Evolutionary conservation across 2,888 invertebrate genomes (phyloP).

Genomic region (Hoplodrina ambigua): DNA sequence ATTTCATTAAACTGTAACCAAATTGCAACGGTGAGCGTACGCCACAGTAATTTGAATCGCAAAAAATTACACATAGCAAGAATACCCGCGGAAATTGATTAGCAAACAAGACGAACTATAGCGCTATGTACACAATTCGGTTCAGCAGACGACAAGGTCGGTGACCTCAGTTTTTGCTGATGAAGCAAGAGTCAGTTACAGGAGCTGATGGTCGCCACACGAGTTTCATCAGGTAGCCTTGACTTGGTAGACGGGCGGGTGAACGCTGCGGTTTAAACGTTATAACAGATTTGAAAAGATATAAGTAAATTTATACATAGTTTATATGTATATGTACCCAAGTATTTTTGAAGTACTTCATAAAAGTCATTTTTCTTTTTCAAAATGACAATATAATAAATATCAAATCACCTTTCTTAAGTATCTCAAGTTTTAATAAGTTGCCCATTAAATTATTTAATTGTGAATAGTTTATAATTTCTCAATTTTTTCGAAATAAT

Average conservation of each 20-base stretch:
- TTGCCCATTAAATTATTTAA: too few relatives aligned
- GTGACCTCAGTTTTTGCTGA: constrained; percentile 60
- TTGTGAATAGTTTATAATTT: too few relatives aligned
- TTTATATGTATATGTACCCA: too few relatives aligned
- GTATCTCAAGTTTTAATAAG: too few relatives aligned
- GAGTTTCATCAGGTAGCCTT: constrained; percentile 72
- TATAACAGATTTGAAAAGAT: too few relatives aligned
- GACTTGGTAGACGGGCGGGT: constrained; percentile 62
- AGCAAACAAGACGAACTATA: constrained; percentile 27
- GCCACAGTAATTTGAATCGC: constrained; percentile 17
- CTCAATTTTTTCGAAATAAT: too few relatives aligned
- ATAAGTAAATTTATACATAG: too few relatives aligned
- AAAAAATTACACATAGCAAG: constrained; percentile 33
- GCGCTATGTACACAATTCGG: constrained; percentile 51
- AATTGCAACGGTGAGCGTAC: neutral
- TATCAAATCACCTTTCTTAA: too few relatives aligned
- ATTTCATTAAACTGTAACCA: neutral
- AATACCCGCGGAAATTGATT: constrained; percentile 33
- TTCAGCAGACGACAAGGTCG: constrained; percentile 62
- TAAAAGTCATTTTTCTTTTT: too few relatives aligned
- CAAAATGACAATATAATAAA: too few relatives aligned
- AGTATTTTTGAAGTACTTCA: too few relatives aligned
- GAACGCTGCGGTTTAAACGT: constrained; percentile 25
- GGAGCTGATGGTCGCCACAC: constrained; percentile 66
- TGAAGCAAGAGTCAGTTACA: constrained; percentile 48